These are phyloP conservation scores for Isurus oxyrinchus DNA, from an alignment of 2,113 vertebrate genomes.

Conservation along the genomic window DNA sequence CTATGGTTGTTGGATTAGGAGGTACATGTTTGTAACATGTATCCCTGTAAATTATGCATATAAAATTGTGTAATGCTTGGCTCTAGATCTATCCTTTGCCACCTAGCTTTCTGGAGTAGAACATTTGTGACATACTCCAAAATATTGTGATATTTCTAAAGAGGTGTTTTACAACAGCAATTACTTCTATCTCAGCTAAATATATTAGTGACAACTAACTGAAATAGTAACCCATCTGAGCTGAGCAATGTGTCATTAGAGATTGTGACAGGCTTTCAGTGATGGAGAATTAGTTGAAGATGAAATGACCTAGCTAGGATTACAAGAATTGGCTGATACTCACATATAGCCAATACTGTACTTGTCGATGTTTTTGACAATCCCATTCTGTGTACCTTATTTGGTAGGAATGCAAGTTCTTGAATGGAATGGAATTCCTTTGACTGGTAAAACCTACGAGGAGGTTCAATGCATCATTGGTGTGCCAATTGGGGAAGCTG, in stretches of 20 bases:
- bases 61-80: not conserved
- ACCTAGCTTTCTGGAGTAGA: not conserved
- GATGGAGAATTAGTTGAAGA: not conserved
- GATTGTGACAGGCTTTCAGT: not conserved
- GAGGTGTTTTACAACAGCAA: not conserved
- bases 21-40: not conserved
- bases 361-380: not conserved
- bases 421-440: conserved; percentile 88
- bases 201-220: not conserved
- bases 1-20: not conserved
- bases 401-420: conserved; percentile 92
- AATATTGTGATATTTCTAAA: not conserved
- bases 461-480: conserved; percentile 87
- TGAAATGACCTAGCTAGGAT: not conserved
- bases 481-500: conserved; percentile 87
- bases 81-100: not conserved
- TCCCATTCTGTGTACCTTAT: conserved; percentile 12
- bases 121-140: not conserved
- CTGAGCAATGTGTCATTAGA: not conserved
- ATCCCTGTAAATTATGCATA: not conserved
- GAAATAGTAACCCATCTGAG: not conserved
- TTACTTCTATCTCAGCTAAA: not conserved
- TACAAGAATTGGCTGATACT: not conserved
- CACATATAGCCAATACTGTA: not conserved
- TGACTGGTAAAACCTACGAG: conserved; percentile 92